phyloP scores from a whole-genome alignment of 2,888 invertebrate species.

The Trachelus tabidus region DNA sequence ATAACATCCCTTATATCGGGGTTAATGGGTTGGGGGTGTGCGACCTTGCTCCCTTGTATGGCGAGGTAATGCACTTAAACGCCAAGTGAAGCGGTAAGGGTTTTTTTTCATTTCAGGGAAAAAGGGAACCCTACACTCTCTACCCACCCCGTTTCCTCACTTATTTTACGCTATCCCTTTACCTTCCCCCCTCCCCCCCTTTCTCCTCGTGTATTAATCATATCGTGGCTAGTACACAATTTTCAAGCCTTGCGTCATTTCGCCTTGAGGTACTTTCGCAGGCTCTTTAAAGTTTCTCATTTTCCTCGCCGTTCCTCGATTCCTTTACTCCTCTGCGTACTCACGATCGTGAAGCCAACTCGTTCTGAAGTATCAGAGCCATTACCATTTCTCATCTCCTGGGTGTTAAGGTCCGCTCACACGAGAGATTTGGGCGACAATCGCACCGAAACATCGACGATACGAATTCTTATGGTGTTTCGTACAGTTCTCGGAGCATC shows the following conservation, averaged over 20 bases:
- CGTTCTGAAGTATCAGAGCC: conserved; percentile 22
- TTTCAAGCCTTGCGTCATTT: not conserved
- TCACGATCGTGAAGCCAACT: not conserved
- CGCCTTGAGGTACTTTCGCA: not conserved
- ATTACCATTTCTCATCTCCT: conserved; percentile 12
- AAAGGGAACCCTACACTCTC: not conserved
- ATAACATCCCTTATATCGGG: too few species aligned
- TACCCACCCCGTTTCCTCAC: not conserved
- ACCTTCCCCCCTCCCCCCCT: conserved; percentile 1
- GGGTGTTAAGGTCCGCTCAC: not conserved
- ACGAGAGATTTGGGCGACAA: too few species aligned
- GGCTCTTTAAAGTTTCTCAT: not conserved
- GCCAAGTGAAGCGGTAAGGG: conserved; percentile 1
- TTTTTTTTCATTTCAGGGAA: not conserved
- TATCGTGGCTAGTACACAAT: not conserved
- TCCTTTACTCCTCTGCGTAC: not conserved
- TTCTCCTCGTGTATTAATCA: conserved; percentile 1
- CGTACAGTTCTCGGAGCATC: rapidly evolving
- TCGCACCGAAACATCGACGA: not conserved
- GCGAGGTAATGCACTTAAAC: conserved; percentile 15
- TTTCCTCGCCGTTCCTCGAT: not conserved
- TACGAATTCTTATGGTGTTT: not conserved
- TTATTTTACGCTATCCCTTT: conserved; percentile 15
- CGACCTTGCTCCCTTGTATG: not conserved
- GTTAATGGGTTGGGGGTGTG: not conserved